Evolutionary conservation across 1,140 invertebrate species (phyloP).

Genomic region (Goniozus legneri): DNA sequence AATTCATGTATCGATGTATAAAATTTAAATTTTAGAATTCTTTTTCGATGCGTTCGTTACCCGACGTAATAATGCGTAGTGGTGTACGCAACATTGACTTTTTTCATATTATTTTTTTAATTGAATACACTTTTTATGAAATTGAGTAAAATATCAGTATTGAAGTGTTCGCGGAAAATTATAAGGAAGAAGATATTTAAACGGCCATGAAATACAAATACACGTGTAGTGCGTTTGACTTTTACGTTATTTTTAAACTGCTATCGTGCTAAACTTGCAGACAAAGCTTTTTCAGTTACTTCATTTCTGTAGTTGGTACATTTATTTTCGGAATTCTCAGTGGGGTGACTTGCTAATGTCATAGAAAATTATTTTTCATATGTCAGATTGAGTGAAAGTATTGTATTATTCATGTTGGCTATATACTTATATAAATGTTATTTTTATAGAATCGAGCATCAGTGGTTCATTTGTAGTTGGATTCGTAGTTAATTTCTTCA

Average conservation of each 20-base stretch:
- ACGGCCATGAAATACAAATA: constrained; percentile 16
- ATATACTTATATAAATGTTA: constrained; percentile 3
- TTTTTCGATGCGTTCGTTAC: neutral
- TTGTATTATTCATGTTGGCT: neutral
- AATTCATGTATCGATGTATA: no score
- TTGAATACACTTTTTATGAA: neutral
- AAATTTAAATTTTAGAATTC: neutral
- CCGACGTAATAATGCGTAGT: neutral
- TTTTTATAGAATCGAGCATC: neutral
- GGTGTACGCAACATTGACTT: neutral
- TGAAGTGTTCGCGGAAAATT: neutral
- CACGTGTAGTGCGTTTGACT: constrained; percentile 18
- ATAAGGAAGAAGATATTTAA: constrained; percentile 8
- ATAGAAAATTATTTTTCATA: neutral
- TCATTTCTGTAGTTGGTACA: constrained; percentile 5
- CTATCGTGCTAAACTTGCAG: constrained; percentile 19
- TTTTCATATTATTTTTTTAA: neutral
- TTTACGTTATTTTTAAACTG: constrained; percentile 34
- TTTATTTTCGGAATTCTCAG: constrained; percentile 19
- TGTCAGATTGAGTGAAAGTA: neutral
- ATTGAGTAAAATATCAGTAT: neutral
- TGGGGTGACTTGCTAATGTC: constrained; percentile 5
- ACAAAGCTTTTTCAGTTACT: constrained; percentile 16
- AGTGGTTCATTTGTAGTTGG: no score
- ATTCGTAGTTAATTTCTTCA: no score